These are phyloP conservation scores for Intoshia linei DNA, from an alignment of 1,140 invertebrate species.

Conservation along the genomic window DNA sequence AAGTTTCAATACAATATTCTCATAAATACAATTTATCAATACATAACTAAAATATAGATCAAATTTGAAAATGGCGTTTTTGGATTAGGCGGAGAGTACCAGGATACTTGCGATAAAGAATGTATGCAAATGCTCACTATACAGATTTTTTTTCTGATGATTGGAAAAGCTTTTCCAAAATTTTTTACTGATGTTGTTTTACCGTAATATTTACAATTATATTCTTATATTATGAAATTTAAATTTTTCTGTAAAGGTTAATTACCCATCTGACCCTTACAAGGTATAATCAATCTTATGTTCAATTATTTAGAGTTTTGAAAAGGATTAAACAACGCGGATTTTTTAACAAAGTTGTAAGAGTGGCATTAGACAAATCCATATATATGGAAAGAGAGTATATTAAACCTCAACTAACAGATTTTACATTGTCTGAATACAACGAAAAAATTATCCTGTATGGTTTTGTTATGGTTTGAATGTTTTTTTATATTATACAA, in stretches of 20 bases:
- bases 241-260: no score
- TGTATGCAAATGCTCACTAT: slow-evolving; percentile 24
- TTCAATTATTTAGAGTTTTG: no score
- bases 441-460: slow-evolving; percentile 24
- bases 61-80: slow-evolving; percentile 11
- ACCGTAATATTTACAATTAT: slow-evolving; percentile 16
- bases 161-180: slow-evolving; percentile 22
- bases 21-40: neutral
- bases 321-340: no score
- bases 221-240: neutral
- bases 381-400: slow-evolving; percentile 11
- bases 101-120: slow-evolving; percentile 15
- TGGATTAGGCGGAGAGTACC: slow-evolving; percentile 14
- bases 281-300: no score
- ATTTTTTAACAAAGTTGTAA: neutral
- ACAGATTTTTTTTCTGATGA: slow-evolving; percentile 21
- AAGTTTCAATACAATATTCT: no score
- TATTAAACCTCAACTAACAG: slow-evolving; percentile 15
- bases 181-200: slow-evolving; percentile 17
- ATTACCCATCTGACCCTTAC: no score
- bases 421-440: slow-evolving; percentile 23
- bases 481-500: no score
- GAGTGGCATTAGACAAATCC: neutral
- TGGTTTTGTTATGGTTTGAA: slow-evolving; percentile 22
- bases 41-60: slow-evolving; percentile 1